phyloP scores from a whole-genome alignment of 1,140 invertebrate species.

The Achroia grisella region DNA sequence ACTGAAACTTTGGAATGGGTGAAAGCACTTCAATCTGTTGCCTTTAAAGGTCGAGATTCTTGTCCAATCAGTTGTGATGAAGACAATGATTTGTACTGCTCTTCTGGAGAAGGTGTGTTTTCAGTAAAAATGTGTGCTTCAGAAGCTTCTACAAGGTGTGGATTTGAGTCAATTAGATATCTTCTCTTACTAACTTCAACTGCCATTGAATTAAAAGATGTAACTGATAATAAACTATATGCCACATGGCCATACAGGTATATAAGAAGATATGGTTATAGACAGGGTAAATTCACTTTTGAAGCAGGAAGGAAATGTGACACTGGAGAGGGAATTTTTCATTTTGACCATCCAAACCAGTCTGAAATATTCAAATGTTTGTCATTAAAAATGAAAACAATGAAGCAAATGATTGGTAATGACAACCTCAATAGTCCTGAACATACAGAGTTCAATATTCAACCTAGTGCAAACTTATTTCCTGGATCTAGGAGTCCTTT shows the following conservation, averaged over 20 bases:
- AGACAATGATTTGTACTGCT: constrained; percentile 90
- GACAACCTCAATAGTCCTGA: constrained; percentile 79
- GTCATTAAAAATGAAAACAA: constrained; percentile 86
- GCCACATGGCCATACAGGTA: constrained; percentile 92
- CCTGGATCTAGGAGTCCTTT: constrained; percentile 84
- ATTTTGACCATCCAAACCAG: constrained; percentile 84
- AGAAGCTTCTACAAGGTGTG: constrained; percentile 84
- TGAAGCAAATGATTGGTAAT: constrained; percentile 84
- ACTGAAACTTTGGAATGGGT: constrained; percentile 85
- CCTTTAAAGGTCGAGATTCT: constrained; percentile 81
- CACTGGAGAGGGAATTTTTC: constrained; percentile 89
- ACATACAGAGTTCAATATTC: constrained; percentile 83
- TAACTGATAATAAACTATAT: constrained; percentile 77
- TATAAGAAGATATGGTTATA: constrained; percentile 88
- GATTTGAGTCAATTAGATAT: constrained; percentile 81
- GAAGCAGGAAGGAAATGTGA: constrained; percentile 92
- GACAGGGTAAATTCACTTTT: constrained; percentile 88
- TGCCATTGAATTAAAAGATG: constrained; percentile 82
- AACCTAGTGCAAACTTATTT: constrained; percentile 82
- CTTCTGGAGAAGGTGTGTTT: constrained; percentile 86
- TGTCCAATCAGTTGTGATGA: constrained; percentile 81
- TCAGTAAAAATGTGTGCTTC: constrained; percentile 85
- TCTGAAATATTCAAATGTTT: constrained; percentile 87
- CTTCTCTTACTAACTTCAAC: constrained; percentile 82
- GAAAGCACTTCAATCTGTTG: constrained; percentile 84